A percentile compares a stretch with the other conserved stretches of the same genome.
Evolutionary conservation across 2,888 invertebrate genomes (phyloP).

Genomic region (Macroteleia sp.): DNA sequence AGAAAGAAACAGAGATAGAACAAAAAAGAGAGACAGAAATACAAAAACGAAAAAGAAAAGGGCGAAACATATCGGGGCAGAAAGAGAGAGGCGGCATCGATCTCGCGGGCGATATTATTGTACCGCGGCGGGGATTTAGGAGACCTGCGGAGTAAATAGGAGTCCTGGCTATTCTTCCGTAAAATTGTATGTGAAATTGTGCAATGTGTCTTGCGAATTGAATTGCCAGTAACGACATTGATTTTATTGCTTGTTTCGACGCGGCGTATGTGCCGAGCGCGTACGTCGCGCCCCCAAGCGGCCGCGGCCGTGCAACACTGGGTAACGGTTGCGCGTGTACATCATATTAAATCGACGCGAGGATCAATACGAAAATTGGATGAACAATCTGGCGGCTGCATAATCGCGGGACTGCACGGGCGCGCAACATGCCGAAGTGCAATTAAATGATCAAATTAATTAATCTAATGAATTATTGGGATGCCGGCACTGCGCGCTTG

Average conservation of each 20-base stretch:
- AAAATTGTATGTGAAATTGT: constrained; percentile 84
- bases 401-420: constrained; percentile 39
- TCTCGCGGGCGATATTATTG: constrained; percentile 69
- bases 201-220: constrained; percentile 84
- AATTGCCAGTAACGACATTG: constrained; percentile 84
- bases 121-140: constrained; percentile 74
- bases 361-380: constrained; percentile 64
- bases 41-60: neutral
- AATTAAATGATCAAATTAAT: constrained; percentile 67
- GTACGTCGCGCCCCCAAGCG: constrained; percentile 30
- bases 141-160: constrained; percentile 82
- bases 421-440: constrained; percentile 41
- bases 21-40: neutral
- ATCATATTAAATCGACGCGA: constrained; percentile 57
- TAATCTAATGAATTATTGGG: constrained; percentile 70
- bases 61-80: neutral
- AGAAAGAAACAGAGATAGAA: neutral
- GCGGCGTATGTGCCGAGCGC: constrained; percentile 42
- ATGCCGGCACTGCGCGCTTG: constrained; percentile 25
- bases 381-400: constrained; percentile 59
- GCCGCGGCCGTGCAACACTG: constrained; percentile 41
- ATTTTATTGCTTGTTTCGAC: constrained; percentile 84
- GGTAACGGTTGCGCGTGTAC: constrained; percentile 30
- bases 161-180: constrained; percentile 83
- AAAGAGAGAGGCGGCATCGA: constrained; percentile 64